Evolutionary conservation across 2,113 vertebrate species (phyloP).

Genomic region (Callionymus lyra): DNA sequence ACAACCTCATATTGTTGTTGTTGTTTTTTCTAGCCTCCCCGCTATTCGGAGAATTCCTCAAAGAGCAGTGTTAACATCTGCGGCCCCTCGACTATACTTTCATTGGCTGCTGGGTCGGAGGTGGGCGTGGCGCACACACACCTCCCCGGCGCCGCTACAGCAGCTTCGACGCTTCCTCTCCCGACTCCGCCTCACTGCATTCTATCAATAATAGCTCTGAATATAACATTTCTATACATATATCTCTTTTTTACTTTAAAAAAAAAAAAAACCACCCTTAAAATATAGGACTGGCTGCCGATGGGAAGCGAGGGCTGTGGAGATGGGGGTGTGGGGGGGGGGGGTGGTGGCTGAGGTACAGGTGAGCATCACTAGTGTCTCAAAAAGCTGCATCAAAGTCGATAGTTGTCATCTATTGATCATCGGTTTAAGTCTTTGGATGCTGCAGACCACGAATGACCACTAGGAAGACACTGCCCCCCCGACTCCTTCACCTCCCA

Average conservation of each 20-base stretch:
- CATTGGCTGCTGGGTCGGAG: constrained; percentile 23
- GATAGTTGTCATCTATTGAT: too few species aligned
- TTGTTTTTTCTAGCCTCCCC: constrained; percentile 38
- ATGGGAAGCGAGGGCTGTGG: constrained; percentile 46
- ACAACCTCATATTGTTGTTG: constrained; percentile 66
- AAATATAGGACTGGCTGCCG: constrained; percentile 65
- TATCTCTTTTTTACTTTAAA: constrained; percentile 66
- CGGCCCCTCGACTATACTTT: constrained; percentile 54
- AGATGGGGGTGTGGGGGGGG: constrained; percentile 3
- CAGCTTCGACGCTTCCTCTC: constrained; percentile 53
- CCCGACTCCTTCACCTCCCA: constrained; percentile 44
- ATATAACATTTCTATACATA: constrained; percentile 77
- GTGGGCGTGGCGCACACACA: neutral
- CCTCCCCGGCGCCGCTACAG: constrained; percentile 12
- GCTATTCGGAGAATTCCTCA: constrained; percentile 47
- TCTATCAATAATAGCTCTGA: constrained; percentile 72
- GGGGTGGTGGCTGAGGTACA: constrained; percentile 6
- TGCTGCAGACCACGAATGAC: constrained; percentile 8
- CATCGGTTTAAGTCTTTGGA: too few species aligned
- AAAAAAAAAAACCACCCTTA: constrained; percentile 55
- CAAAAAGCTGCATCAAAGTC: neutral
- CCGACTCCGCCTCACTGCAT: constrained; percentile 63
- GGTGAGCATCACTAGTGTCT: constrained; percentile 12
- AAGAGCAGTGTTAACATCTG: constrained; percentile 71
- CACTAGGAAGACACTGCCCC: constrained; percentile 24